Conservation (phyloP, 2,113 vertebrate species). For the Myotis lucifugus region DNA sequence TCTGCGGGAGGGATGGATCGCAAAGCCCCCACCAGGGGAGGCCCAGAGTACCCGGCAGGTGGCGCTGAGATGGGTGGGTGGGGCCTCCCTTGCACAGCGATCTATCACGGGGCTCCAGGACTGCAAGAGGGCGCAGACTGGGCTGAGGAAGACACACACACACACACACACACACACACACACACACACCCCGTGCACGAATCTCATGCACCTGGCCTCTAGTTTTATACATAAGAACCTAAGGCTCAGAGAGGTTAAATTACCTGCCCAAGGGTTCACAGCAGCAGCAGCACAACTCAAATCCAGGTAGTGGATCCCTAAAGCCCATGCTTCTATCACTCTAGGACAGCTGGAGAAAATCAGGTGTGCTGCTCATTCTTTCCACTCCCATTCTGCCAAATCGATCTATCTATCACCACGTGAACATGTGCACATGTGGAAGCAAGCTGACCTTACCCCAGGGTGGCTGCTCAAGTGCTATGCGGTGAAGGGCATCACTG, state of each 20-base stretch:
- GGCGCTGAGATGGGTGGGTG: no score
- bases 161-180: no score
- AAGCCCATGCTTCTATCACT: background rate
- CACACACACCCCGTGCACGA: no score
- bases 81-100: no score
- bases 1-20: no score
- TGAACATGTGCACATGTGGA: background rate
- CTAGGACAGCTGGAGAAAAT: background rate
- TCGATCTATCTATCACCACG: background rate
- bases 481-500: background rate
- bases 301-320: background rate
- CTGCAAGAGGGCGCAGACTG: no score
- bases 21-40: no score
- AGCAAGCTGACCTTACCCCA: slow-evolving; percentile 29
- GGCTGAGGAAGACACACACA: no score
- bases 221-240: background rate
- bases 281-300: background rate
- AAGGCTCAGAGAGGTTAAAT: background rate
- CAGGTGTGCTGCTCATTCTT: background rate
- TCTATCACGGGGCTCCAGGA: no score
- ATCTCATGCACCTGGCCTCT: no score
- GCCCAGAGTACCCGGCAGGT: no score
- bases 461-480: background rate
- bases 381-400: background rate
- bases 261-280: background rate